Percentiles rank a stretch among this genome's conserved stretches.
Conservation (phyloP, 2,797 vertebrate genomes). For the Galago senegalensis region DNA sequence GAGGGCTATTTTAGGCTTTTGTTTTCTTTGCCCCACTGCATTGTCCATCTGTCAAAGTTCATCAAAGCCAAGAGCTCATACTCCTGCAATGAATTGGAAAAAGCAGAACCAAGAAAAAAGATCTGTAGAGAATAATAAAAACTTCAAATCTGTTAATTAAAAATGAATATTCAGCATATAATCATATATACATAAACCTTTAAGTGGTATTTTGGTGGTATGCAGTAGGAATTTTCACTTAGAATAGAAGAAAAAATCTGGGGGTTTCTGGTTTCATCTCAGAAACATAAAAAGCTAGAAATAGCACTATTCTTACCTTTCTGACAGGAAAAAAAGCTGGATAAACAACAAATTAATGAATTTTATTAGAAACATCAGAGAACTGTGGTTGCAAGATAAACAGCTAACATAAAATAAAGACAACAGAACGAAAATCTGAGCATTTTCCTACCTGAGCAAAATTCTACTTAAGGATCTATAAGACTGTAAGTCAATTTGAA, state of each 20-base stretch:
- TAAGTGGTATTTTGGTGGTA: neutral
- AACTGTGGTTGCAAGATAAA: neutral
- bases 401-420: neutral
- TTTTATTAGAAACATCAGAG: neutral
- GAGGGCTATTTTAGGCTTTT: conserved; percentile 59
- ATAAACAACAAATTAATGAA: neutral
- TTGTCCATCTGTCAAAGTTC: conserved; percentile 70
- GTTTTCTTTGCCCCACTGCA: conserved; percentile 38
- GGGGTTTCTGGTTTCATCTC: neutral
- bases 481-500: neutral
- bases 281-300: conserved; percentile 22
- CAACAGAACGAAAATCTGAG: neutral
- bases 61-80: conserved; percentile 66
- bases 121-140: conserved; percentile 41
- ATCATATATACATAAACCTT: neutral
- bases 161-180: conserved; percentile 1
- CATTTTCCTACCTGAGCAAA: neutral
- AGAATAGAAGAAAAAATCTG: conserved; percentile 1
- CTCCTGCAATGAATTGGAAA: conserved; percentile 25
- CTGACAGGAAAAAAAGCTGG: neutral
- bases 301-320: neutral
- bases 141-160: neutral
- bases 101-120: neutral
- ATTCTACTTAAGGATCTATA: neutral
- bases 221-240: conserved; percentile 1